Evolutionary conservation across 2,888 invertebrate genomes (phyloP).

Genomic region (Ennomos erosarius): DNA sequence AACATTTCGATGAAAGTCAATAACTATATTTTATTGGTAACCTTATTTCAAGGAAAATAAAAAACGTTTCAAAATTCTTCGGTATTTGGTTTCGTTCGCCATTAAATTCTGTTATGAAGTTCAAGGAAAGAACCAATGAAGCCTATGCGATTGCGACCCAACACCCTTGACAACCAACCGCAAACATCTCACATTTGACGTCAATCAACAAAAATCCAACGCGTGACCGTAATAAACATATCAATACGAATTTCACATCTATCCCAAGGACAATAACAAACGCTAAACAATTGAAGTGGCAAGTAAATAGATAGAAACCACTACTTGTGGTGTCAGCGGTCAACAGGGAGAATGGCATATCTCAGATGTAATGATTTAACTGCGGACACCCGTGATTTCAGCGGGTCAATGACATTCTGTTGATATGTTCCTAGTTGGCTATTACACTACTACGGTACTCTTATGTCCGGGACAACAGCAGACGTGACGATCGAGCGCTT

Average conservation of each 20-base stretch:
- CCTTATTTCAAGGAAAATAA: no score
- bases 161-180: no score
- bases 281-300: slow-evolving; percentile 69
- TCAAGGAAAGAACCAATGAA: no score
- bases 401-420: slow-evolving; percentile 67
- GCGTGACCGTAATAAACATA: slow-evolving; percentile 50
- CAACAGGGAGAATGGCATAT: slow-evolving; percentile 71
- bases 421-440: slow-evolving; percentile 29
- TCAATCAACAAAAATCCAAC: slow-evolving; percentile 37
- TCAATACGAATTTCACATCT: slow-evolving; percentile 52
- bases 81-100: no score
- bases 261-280: slow-evolving; percentile 58
- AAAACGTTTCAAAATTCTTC: no score
- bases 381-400: slow-evolving; percentile 76
- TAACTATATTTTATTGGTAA: no score
- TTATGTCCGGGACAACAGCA: background rate
- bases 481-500: slow-evolving; percentile 2
- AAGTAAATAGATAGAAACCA: slow-evolving; percentile 70
- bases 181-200: slow-evolving; percentile 24
- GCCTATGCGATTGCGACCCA: no score
- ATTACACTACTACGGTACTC: background rate
- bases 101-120: no score
- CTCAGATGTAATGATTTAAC: slow-evolving; percentile 71
- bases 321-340: slow-evolving; percentile 71
- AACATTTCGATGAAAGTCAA: no score